These are phyloP conservation scores for Papilio polytes DNA, from an alignment of 1,140 invertebrate genomes.

Conservation along the genomic window DNA sequence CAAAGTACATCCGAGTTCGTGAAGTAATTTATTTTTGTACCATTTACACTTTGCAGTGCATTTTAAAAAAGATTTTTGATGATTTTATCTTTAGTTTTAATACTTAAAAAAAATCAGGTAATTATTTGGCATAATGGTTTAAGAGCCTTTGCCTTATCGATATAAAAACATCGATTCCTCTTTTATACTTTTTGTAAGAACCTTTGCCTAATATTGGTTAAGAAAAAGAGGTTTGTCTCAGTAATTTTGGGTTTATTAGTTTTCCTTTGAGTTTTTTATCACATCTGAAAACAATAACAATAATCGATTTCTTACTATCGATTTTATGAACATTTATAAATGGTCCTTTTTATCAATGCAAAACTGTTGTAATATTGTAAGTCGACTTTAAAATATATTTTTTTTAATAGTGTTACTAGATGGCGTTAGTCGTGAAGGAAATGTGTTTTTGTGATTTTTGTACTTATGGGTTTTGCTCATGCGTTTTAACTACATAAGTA, in stretches of 20 bases:
- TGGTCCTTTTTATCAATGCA: constrained; percentile 29
- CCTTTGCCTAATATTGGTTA: neutral
- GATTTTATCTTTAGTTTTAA: neutral
- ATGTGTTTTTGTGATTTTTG: constrained; percentile 68
- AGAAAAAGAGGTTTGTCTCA: neutral
- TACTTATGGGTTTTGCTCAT: constrained; percentile 76
- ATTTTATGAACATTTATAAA: neutral
- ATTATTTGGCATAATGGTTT: neutral
- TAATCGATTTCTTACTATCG: neutral
- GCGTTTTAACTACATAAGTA: constrained; percentile 40
- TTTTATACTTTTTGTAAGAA: neutral
- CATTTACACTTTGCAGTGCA: constrained; percentile 1
- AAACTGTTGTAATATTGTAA: constrained; percentile 30
- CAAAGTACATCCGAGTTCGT: neutral
- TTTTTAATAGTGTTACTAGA: constrained; percentile 25
- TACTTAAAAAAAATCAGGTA: neutral
- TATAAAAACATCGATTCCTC: neutral
- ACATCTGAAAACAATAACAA: neutral
- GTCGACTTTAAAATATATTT: constrained; percentile 20
- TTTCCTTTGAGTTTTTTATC: neutral
- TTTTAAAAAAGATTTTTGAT: neutral
- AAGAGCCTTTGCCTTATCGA: neutral
- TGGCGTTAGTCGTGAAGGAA: constrained; percentile 37
- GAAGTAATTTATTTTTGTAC: neutral
- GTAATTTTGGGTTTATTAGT: neutral